Conservation (phyloP, 2,797 vertebrate species). For the Gastrophryne carolinensis region DNA sequence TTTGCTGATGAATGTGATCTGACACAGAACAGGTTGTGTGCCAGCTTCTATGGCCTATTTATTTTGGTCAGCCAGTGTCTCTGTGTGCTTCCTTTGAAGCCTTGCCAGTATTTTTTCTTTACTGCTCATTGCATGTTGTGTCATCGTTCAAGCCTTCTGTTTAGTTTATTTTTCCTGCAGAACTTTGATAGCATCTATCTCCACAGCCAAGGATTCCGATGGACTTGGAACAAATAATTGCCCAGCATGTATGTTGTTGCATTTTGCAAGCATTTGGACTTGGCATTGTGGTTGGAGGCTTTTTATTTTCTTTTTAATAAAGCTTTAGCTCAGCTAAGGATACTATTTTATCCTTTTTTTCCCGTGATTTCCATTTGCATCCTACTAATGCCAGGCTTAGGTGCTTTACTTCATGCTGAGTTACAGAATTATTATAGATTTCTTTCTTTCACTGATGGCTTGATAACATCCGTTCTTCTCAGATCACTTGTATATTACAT, state of each 20-base stretch:
- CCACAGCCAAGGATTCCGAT: slow-evolving; percentile 39
- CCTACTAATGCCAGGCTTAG: slow-evolving; percentile 29
- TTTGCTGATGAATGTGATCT: slow-evolving; percentile 34
- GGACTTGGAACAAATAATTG: slow-evolving; percentile 49
- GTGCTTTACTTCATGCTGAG: slow-evolving; percentile 21
- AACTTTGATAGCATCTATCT: slow-evolving; percentile 43
- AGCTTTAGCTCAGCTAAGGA: slow-evolving; percentile 38
- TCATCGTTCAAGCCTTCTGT: slow-evolving; percentile 39
- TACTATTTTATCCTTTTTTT: slow-evolving; percentile 39
- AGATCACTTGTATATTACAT: no score
- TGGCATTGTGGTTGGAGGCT: slow-evolving; percentile 20
- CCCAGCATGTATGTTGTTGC: slow-evolving; percentile 43
- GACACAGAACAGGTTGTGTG: slow-evolving; percentile 22
- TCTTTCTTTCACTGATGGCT: no score
- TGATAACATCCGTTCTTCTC: no score
- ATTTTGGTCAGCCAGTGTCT: slow-evolving; percentile 38
- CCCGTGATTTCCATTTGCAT: slow-evolving; percentile 23
- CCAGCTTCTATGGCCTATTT: slow-evolving; percentile 37
- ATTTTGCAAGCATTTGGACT: slow-evolving; percentile 28
- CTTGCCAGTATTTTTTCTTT: slow-evolving; percentile 42
- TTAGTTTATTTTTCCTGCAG: slow-evolving; percentile 36
- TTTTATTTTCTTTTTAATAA: no score
- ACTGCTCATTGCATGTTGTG: slow-evolving; percentile 36
- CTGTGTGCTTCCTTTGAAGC: slow-evolving; percentile 39
- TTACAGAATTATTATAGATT: no score